Percentiles rank a stretch among this genome's conserved stretches.
phyloP scores from a whole-genome alignment of 2,888 invertebrate species.

The Sphinx pinastri region DNA sequence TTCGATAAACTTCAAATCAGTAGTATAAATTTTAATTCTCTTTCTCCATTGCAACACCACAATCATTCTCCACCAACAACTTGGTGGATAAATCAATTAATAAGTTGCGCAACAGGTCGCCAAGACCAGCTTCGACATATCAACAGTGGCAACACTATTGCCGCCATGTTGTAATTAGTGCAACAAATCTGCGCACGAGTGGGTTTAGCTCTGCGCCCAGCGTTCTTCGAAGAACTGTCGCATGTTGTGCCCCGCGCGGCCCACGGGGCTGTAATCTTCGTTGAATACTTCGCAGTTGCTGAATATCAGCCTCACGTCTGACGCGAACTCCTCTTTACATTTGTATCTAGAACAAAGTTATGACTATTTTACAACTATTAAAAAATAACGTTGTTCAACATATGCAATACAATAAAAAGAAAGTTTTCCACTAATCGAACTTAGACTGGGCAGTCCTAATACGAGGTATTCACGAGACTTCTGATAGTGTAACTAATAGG shows the following conservation, averaged over 20 bases:
- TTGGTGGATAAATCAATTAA: background rate
- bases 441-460: no score
- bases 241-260: slow-evolving; percentile 97
- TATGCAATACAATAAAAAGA: no score
- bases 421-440: no score
- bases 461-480: no score
- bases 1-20: slow-evolving; percentile 1
- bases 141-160: background rate
- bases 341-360: slow-evolving; percentile 89
- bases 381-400: no score
- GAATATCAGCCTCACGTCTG: slow-evolving; percentile 97
- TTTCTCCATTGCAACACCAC: background rate
- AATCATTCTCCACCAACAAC: background rate
- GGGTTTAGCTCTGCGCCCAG: slow-evolving; percentile 87
- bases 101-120: slow-evolving; percentile 7
- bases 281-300: slow-evolving; percentile 99
- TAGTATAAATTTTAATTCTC: background rate
- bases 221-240: slow-evolving; percentile 95
- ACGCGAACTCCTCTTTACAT: slow-evolving; percentile 94
- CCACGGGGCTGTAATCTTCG: slow-evolving; percentile 99
- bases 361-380: background rate
- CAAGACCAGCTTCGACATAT: background rate
- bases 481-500: no score
- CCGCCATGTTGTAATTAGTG: background rate
- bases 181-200: background rate